These are phyloP conservation scores for Acipenser ruthenus DNA, from an alignment of 2,797 vertebrate genomes.

Conservation along the genomic window DNA sequence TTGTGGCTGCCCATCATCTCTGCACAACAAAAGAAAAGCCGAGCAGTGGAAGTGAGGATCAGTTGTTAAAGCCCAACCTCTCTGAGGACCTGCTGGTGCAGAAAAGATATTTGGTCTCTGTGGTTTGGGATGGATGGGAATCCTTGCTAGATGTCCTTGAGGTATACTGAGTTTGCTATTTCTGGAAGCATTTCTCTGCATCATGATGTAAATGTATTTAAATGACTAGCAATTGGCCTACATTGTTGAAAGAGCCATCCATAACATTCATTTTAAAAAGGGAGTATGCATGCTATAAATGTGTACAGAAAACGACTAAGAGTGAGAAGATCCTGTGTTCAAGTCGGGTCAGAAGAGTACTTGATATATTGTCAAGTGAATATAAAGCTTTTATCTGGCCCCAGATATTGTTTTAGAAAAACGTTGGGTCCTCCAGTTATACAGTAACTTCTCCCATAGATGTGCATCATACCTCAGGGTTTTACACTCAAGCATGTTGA, in stretches of 20 bases:
- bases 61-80: too few relatives aligned
- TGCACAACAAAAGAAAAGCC: too few relatives aligned
- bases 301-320: conserved; percentile 28
- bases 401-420: too few relatives aligned
- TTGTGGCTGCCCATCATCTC: too few relatives aligned
- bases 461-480: too few relatives aligned
- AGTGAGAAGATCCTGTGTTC: conserved; percentile 20
- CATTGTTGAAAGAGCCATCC: conserved; percentile 50
- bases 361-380: too few relatives aligned
- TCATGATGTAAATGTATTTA: conserved; percentile 54
- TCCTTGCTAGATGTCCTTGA: conserved; percentile 31
- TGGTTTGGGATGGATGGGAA: conserved; percentile 38
- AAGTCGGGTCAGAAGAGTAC: neutral
- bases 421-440: too few relatives aligned
- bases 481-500: too few relatives aligned
- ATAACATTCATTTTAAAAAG: conserved; percentile 35
- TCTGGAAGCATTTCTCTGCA: conserved; percentile 37
- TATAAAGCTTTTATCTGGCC: too few relatives aligned
- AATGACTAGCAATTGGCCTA: conserved; percentile 60
- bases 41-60: too few relatives aligned
- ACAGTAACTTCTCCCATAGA: too few relatives aligned
- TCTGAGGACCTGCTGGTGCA: too few relatives aligned
- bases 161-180: conserved; percentile 33
- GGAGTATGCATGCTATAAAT: neutral
- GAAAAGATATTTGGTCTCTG: conserved; percentile 34